phyloP scores from a whole-genome alignment of 2,888 invertebrate genomes.

The Rhagonycha lutea region DNA sequence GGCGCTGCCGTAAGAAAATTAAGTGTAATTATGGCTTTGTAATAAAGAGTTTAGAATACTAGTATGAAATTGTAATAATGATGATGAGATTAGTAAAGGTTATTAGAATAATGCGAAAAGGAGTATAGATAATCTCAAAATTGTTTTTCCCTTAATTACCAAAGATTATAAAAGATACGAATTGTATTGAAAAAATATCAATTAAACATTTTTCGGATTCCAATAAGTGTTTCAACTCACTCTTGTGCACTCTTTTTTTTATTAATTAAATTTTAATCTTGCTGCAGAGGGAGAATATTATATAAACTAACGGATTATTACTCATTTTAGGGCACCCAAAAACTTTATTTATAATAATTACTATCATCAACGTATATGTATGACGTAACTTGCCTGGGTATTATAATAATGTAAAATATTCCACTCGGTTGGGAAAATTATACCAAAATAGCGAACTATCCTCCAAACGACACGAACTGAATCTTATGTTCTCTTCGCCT shows the following conservation, averaged over 20 bases:
- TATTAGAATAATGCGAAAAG: conserved; percentile 21
- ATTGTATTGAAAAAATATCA: background rate
- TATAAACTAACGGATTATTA: background rate
- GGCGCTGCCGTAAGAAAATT: conserved; percentile 23
- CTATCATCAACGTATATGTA: background rate
- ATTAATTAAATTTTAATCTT: background rate
- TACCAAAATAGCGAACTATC: background rate
- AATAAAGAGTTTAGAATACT: conserved; percentile 24
- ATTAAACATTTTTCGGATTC: background rate
- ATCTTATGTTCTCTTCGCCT: conserved; percentile 27
- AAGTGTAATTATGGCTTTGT: conserved; percentile 22
- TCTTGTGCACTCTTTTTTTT: background rate
- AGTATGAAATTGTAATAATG: conserved; percentile 20
- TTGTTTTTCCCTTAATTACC: conserved; percentile 1
- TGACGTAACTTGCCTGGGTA: background rate
- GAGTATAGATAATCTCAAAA: conserved; percentile 10
- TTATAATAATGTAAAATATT: background rate
- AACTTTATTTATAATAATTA: background rate
- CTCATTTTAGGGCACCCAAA: background rate
- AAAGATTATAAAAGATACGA: background rate
- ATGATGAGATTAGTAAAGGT: conserved; percentile 27
- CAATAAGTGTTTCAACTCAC: background rate
- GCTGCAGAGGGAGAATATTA: background rate
- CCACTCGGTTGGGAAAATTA: background rate
- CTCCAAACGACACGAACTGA: background rate